Evolutionary conservation across 2,888 invertebrate species (phyloP), one percentile per base, ranked within the genome.

Genomic region (Zygothrica quintamaculata): DNA sequence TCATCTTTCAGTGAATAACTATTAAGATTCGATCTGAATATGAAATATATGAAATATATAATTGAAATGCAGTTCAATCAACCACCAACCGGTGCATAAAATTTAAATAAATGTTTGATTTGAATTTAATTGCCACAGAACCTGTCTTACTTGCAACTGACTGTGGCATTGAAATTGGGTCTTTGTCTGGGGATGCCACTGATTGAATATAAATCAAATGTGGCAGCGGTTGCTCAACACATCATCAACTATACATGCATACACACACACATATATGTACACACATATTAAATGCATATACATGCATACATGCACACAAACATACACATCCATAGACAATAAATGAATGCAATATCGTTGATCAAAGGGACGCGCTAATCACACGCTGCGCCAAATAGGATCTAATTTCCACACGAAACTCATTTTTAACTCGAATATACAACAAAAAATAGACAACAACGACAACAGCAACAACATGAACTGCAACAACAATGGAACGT

Each of bases 31-130:
- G 18, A 8, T 34, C 16, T 33, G 18, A 1, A 16, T 15, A 1
- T 3, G 29, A 47, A 16, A 15, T 12, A 16, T 15, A 1, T 3
- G 29, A 47, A 16, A 15, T 12, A n/a, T 7, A 36, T 72, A 52
- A 71, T 59, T 72, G 51, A 56, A 61, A 60, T 74, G 80, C 68
- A 42, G 52, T 69, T 79, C 73, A 79, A 88, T 86, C 64, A 77
- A 75, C 82, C 87, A 77, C 88, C 88, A 84, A 62, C 66, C 72
- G 77, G 66, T 86, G 88, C 78, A 82, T 81, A 82, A 77, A 84
- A 88, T 88, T 88, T 88, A 82, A 88, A 88, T 88, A 88, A 89
- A 88, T 89, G 77, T 88, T 88, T 89, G 88, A 88, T 88, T 88
- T 88, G 82, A 75, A 88, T 89, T 89, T 89, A 88, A 88, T 88